phyloP scores from a whole-genome alignment of 2,797 vertebrate genomes.

The Bradypodion ventrale region DNA sequence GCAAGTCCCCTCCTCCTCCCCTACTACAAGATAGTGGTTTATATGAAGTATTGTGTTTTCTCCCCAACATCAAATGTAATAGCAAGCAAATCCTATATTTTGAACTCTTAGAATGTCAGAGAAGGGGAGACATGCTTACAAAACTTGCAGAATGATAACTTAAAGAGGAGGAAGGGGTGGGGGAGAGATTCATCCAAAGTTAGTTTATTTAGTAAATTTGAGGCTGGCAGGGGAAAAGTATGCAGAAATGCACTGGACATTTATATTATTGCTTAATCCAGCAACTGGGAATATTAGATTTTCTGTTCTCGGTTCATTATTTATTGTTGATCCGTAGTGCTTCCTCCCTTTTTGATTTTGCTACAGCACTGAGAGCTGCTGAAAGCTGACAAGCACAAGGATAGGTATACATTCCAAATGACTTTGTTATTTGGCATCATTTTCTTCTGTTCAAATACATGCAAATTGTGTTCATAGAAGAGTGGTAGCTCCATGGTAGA shows the following conservation, averaged over 20 bases:
- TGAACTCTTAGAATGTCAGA: constrained; percentile 6
- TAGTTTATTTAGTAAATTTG: constrained; percentile 21
- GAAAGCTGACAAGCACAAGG: not conserved
- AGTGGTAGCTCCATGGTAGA: too few species aligned
- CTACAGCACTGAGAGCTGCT: constrained; percentile 12
- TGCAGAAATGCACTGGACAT: constrained; percentile 8
- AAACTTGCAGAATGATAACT: constrained; percentile 10
- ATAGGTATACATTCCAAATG: not conserved
- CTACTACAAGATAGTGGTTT: not conserved
- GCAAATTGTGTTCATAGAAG: not conserved
- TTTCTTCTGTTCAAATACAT: not conserved
- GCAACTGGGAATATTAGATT: constrained; percentile 4
- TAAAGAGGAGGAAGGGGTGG: rapidly evolving
- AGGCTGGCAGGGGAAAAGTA: not conserved
- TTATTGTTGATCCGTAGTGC: not conserved
- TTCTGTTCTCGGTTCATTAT: not conserved
- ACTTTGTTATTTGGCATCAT: not conserved
- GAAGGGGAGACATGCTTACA: not conserved
- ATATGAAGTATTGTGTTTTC: not conserved
- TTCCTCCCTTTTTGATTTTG: not conserved
- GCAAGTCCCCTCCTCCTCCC: too few species aligned
- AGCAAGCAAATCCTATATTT: constrained; percentile 17
- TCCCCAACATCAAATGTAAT: not conserved
- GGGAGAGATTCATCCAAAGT: constrained; percentile 18
- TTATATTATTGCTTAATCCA: constrained; percentile 24